A percentile compares a stretch with the other conserved stretches of the same genome.
These are phyloP conservation scores for Morpho helenor DNA, from an alignment of 2,888 invertebrate species.

Conservation along the genomic window DNA sequence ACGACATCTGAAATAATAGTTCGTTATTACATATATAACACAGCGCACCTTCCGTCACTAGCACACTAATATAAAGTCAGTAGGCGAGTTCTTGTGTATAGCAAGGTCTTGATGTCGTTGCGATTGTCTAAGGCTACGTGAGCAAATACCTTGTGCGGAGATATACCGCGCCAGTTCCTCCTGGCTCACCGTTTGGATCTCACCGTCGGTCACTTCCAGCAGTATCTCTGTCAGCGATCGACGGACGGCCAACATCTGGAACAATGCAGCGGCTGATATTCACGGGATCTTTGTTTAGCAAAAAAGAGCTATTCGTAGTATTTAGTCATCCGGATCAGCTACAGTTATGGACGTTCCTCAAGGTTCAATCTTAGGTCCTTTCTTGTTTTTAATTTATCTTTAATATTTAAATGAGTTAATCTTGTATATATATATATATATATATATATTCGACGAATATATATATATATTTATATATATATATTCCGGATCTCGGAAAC, in stretches of 20 bases:
- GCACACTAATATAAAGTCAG: slow-evolving; percentile 38
- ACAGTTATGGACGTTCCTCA: too few relatives aligned
- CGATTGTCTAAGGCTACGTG: slow-evolving; percentile 54
- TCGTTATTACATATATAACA: slow-evolving; percentile 54
- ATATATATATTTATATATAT: too few relatives aligned
- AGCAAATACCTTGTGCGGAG: slow-evolving; percentile 89
- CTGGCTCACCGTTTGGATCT: slow-evolving; percentile 90
- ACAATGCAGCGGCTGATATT: too few relatives aligned
- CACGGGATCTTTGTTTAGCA: too few relatives aligned
- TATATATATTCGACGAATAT: too few relatives aligned
- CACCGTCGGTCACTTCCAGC: slow-evolving; percentile 94
- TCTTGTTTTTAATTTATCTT: too few relatives aligned
- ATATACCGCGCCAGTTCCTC: slow-evolving; percentile 91
- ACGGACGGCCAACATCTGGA: slow-evolving; percentile 92
- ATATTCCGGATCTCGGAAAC: too few relatives aligned
- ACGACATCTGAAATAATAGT: slow-evolving; percentile 76
- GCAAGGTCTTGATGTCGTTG: slow-evolving; percentile 51
- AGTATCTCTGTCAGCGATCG: slow-evolving; percentile 95
- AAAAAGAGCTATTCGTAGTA: too few relatives aligned
- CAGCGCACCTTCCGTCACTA: slow-evolving; percentile 33
- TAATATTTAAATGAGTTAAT: too few relatives aligned
- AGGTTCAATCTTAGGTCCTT: too few relatives aligned
- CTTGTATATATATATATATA: too few relatives aligned
- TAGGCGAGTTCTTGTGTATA: slow-evolving; percentile 48
- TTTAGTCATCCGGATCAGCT: too few relatives aligned